These are phyloP conservation scores for Strix uralensis DNA, from an alignment of 2,113 vertebrate species.

Conservation along the genomic window DNA sequence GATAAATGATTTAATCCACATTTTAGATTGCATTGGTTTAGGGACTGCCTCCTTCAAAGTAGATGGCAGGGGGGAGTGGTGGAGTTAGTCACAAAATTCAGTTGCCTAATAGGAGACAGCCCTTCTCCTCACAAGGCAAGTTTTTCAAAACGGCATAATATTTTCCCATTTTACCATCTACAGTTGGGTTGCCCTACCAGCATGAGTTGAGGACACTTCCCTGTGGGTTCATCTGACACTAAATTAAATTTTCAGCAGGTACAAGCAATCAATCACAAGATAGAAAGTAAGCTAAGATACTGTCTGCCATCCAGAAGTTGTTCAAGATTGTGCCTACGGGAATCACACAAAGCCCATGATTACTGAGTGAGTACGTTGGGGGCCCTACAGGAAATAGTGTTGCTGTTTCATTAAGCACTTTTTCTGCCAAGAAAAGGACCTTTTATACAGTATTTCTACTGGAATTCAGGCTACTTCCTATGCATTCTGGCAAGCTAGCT, in stretches of 20 bases:
- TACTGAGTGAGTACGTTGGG: not conserved
- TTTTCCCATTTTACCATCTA: not conserved
- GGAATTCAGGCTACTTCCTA: not conserved
- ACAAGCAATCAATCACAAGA: not conserved
- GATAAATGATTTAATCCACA: rapidly evolving
- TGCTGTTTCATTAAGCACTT: not conserved
- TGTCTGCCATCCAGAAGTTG: not conserved
- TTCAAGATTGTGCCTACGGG: not conserved
- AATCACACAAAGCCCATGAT: not conserved
- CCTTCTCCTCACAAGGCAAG: not conserved
- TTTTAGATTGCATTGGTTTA: not conserved
- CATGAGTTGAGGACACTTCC: not conserved
- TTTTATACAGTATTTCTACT: not conserved
- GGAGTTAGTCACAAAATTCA: not conserved
- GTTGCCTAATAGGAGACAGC: not conserved
- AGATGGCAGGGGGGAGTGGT: no score
- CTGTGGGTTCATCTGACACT: not conserved
- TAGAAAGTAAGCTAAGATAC: not conserved
- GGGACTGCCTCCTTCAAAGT: not conserved
- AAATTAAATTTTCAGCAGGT: not conserved
- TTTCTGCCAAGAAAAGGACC: not conserved
- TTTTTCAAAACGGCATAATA: rapidly evolving
- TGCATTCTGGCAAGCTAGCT: not conserved
- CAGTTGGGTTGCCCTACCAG: not conserved
- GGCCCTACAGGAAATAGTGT: not conserved